Percentiles rank a stretch among this genome's conserved stretches.
Conservation (phyloP, 2,797 vertebrate genomes). For the Leptodactylus fallax region DNA sequence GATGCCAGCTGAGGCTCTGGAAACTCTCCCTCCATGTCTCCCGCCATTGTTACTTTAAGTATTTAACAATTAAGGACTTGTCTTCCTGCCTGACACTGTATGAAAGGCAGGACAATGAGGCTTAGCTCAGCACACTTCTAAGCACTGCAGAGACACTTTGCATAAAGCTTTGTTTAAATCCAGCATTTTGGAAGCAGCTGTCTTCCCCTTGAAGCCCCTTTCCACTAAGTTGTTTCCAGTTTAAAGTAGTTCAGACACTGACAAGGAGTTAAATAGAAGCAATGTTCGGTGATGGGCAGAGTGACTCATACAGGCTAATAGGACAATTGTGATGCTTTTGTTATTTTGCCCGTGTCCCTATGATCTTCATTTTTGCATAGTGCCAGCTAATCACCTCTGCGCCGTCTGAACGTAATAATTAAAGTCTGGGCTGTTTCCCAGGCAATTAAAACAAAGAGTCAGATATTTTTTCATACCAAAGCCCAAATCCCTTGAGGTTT, state of each 20-base stretch:
- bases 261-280: not conserved
- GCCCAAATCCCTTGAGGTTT: not conserved
- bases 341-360: constrained; percentile 21
- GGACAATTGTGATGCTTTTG: constrained; percentile 26
- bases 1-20: not conserved
- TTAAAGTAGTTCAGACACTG: not conserved
- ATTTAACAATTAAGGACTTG: not conserved
- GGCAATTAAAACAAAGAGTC: constrained; percentile 48
- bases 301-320: constrained; percentile 22
- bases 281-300: not conserved
- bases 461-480: not conserved
- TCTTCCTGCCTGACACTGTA: not conserved
- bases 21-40: not conserved
- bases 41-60: not conserved
- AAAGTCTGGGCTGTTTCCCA: constrained; percentile 52
- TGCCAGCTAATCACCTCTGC: constrained; percentile 42
- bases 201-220: constrained; percentile 31
- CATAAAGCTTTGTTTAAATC: not conserved
- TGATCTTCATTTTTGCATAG: constrained; percentile 21
- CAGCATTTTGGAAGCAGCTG: not conserved
- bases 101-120: not conserved
- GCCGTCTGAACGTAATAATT: constrained; percentile 35
- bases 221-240: not conserved
- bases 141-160: not conserved
- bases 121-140: not conserved